These are phyloP conservation scores for Lasioglossum figueresi DNA, from an alignment of 2,888 invertebrate species.

Conservation along the genomic window DNA sequence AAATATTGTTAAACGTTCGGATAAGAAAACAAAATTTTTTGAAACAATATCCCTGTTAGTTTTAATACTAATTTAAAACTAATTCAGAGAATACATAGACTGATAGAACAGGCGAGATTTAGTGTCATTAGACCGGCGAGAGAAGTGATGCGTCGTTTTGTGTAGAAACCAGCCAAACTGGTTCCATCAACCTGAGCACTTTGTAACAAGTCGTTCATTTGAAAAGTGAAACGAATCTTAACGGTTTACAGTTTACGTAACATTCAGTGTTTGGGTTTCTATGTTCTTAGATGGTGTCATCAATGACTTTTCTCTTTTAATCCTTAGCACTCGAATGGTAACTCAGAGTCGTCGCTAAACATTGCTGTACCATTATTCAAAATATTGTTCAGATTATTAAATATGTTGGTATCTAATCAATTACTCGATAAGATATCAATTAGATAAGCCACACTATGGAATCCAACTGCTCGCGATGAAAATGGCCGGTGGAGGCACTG, in stretches of 20 bases:
- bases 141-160: conserved; percentile 1
- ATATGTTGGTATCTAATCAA: too few relatives aligned
- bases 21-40: neutral
- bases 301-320: neutral
- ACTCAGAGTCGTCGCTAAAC: too few relatives aligned
- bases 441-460: too few relatives aligned
- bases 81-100: neutral
- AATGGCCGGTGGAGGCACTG: too few relatives aligned
- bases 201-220: conserved; percentile 6
- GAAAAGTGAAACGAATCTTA: conserved; percentile 18
- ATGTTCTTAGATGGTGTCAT: neutral
- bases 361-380: too few relatives aligned
- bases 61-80: neutral
- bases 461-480: too few relatives aligned
- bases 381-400: too few relatives aligned
- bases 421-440: too few relatives aligned
- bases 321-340: too few relatives aligned
- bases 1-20: neutral
- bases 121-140: neutral
- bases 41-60: neutral
- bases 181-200: conserved; percentile 20
- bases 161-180: conserved; percentile 19
- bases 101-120: neutral
- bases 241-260: conserved; percentile 7
- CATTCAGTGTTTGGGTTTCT: neutral